Evolutionary conservation across 1,140 invertebrate genomes (phyloP).

Genomic region (Eumeta japonica): DNA sequence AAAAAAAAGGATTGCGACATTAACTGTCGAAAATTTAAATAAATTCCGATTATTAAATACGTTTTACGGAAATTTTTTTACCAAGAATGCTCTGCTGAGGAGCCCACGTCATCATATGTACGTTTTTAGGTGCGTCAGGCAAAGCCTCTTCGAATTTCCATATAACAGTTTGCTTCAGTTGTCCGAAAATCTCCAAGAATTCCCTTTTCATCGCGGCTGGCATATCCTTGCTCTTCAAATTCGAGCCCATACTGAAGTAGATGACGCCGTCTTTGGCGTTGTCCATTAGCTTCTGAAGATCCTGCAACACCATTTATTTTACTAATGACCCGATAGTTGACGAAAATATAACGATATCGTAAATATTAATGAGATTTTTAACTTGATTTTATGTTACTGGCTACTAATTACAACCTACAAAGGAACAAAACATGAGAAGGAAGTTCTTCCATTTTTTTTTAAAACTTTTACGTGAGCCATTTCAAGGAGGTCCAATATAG

Average conservation of each 20-base stretch:
- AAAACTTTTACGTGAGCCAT: too few relatives aligned
- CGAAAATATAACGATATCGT: too few relatives aligned
- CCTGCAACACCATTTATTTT: too few relatives aligned
- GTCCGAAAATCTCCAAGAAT: conserved; percentile 55
- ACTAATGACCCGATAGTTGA: too few relatives aligned
- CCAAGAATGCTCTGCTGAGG: conserved; percentile 68
- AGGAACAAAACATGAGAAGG: too few relatives aligned
- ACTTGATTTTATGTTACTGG: too few relatives aligned
- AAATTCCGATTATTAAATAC: conserved; percentile 58
- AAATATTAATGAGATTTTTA: too few relatives aligned
- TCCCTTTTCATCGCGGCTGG: conserved; percentile 38
- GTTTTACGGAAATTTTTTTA: too few relatives aligned
- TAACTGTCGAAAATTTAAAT: conserved; percentile 61
- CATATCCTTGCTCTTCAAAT: conserved; percentile 55
- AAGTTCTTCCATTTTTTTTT: too few relatives aligned
- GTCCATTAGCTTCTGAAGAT: conserved; percentile 58
- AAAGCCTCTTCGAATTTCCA: conserved; percentile 62
- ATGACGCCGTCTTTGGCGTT: conserved; percentile 60
- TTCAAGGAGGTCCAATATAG: too few relatives aligned
- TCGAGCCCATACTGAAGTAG: conserved; percentile 66
- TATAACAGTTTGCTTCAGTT: too few relatives aligned
- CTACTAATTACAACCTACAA: too few relatives aligned
- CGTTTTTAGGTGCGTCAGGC: conserved; percentile 58
- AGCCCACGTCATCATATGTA: conserved; percentile 66
- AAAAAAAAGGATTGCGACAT: conserved; percentile 65